phyloP scores from a whole-genome alignment of 2,797 vertebrate genomes.

The Sebastes ruberrimus region DNA sequence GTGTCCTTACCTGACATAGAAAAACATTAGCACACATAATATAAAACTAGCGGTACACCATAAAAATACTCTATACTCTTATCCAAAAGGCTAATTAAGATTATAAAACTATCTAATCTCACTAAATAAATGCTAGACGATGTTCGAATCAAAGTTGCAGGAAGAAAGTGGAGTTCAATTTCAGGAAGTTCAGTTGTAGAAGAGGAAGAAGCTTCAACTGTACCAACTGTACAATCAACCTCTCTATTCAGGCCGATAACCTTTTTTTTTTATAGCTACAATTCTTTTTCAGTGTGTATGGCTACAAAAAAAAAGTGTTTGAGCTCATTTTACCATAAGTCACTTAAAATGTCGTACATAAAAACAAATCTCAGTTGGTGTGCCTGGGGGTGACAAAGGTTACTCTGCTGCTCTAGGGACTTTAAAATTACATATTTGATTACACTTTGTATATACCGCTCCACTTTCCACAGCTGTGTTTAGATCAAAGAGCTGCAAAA shows the following conservation, averaged over 20 bases:
- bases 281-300: not conserved
- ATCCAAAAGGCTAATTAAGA: too few relatives aligned
- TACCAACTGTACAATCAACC: not conserved
- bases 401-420: not conserved
- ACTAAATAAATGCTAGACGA: not conserved
- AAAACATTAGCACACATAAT: not conserved
- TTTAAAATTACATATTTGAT: not conserved
- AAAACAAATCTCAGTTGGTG: not conserved
- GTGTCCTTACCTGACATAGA: not conserved
- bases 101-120: not conserved
- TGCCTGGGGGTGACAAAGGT: not conserved
- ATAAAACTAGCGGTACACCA: not conserved
- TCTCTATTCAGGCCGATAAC: not conserved
- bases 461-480: not conserved
- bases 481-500: not conserved
- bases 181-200: not conserved
- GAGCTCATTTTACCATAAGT: not conserved
- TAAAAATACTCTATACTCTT: not conserved
- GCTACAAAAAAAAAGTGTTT: not conserved
- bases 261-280: not conserved
- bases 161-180: not conserved
- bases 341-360: not conserved
- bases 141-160: not conserved
- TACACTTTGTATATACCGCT: not conserved
- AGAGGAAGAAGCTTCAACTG: not conserved